phyloP scores from a whole-genome alignment of 2,888 invertebrate genomes.

The Stictocephala bisonia region DNA sequence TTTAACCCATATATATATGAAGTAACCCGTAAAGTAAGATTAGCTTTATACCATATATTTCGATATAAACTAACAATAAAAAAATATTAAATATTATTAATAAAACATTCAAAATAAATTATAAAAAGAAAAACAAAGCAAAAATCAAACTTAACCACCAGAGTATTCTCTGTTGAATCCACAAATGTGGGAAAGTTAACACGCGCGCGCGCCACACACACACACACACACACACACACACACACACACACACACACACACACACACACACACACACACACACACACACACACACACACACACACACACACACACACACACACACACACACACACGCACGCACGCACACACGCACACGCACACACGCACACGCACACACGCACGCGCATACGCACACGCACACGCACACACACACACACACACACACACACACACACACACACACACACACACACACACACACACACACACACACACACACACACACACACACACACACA shows the following conservation, averaged over 20 bases:
- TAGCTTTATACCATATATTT: no score
- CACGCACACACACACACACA: constrained; percentile 10
- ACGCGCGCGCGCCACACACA: neutral
- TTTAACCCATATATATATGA: no score
- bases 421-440: constrained; percentile 13
- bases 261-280: neutral
- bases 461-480: constrained; percentile 13
- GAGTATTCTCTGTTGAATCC: no score
- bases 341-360: constrained; percentile 4
- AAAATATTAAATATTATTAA: no score
- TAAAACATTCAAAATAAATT: no score
- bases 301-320: neutral
- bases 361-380: constrained; percentile 4
- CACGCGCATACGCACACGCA: neutral
- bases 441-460: constrained; percentile 13
- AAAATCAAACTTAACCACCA: no score
- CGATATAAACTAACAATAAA: no score
- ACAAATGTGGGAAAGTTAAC: no score
- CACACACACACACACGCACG: constrained; percentile 7
- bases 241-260: neutral
- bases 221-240: neutral
- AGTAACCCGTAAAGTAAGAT: no score
- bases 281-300: neutral
- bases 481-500: constrained; percentile 13
- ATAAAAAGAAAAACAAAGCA: no score